Conservation (phyloP, 2,888 invertebrate genomes). For the Idaea straminata region DNA sequence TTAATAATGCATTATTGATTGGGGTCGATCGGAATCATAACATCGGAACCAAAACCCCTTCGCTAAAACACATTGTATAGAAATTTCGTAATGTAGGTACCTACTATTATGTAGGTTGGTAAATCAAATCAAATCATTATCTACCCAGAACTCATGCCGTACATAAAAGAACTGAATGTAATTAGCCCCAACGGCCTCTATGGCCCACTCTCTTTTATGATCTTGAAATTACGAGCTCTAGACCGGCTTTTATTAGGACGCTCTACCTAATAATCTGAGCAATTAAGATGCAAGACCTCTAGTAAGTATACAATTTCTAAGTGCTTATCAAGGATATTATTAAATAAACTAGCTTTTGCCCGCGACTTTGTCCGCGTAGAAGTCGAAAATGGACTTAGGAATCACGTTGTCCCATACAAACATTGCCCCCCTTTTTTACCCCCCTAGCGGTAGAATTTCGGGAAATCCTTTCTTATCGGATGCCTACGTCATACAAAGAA, state of each 20-base stretch:
- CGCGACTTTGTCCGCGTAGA: too few relatives aligned
- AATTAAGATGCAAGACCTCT: slow-evolving; percentile 40
- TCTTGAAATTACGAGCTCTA: slow-evolving; percentile 35
- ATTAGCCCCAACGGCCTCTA: slow-evolving; percentile 19
- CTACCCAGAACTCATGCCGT: neutral
- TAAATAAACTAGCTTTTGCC: too few relatives aligned
- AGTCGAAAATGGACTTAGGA: too few relatives aligned
- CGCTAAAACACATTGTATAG: neutral
- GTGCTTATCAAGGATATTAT: too few relatives aligned
- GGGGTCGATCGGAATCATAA: too few relatives aligned
- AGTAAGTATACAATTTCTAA: neutral
- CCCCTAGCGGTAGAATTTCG: too few relatives aligned
- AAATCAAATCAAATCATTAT: neutral
- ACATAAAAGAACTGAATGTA: neutral
- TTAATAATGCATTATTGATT: too few relatives aligned
- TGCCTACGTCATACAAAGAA: too few relatives aligned
- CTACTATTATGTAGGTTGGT: neutral
- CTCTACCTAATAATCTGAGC: slow-evolving; percentile 35
- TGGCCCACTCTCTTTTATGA: slow-evolving; percentile 39
- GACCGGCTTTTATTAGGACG: slow-evolving; percentile 19
- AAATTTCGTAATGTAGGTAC: neutral
- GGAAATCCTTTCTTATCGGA: too few relatives aligned
- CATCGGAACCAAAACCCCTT: too few relatives aligned
- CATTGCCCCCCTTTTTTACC: too few relatives aligned
- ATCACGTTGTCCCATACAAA: too few relatives aligned